These are phyloP conservation scores for Homarus gammarus DNA, from an alignment of 2,888 invertebrate genomes.

Conservation along the genomic window DNA sequence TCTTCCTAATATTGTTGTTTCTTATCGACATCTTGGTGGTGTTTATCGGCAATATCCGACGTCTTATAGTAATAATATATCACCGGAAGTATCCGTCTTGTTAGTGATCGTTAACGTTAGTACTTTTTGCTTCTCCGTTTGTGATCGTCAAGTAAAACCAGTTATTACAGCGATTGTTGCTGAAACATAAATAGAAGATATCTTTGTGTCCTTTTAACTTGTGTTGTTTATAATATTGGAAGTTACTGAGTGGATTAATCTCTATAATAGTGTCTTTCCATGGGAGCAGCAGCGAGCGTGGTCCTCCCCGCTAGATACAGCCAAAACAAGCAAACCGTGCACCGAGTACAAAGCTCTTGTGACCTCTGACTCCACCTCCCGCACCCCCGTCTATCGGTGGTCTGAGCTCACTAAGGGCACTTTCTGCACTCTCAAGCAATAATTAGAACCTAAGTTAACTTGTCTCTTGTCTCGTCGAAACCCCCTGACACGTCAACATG, in stretches of 20 bases:
- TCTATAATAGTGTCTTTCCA: conserved; percentile 37
- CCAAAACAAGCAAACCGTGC: neutral
- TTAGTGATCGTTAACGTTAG: too few relatives aligned
- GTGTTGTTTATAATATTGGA: conserved; percentile 7
- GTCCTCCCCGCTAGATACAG: neutral
- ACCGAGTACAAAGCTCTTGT: conserved; percentile 36
- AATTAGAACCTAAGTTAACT: conserved; percentile 44
- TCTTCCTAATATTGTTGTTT: conserved; percentile 39
- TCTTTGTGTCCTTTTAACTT: neutral
- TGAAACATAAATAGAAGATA: too few relatives aligned
- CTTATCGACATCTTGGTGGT: neutral
- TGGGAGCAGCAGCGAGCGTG: conserved; percentile 16
- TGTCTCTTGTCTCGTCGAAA: conserved; percentile 40
- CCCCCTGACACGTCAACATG: conserved; percentile 47
- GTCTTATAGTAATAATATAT: too few relatives aligned
- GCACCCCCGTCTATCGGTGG: neutral
- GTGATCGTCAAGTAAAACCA: too few relatives aligned
- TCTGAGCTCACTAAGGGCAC: conserved; percentile 19
- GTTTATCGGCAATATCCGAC: neutral
- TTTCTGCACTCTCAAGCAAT: conserved; percentile 40
- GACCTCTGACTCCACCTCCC: conserved; percentile 9
- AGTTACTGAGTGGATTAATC: conserved; percentile 9
- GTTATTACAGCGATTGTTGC: too few relatives aligned
- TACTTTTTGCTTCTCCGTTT: too few relatives aligned
- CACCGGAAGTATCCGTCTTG: too few relatives aligned